Conservation (phyloP, 1,140 invertebrate species). For the Adoxophyes honmai region DNA sequence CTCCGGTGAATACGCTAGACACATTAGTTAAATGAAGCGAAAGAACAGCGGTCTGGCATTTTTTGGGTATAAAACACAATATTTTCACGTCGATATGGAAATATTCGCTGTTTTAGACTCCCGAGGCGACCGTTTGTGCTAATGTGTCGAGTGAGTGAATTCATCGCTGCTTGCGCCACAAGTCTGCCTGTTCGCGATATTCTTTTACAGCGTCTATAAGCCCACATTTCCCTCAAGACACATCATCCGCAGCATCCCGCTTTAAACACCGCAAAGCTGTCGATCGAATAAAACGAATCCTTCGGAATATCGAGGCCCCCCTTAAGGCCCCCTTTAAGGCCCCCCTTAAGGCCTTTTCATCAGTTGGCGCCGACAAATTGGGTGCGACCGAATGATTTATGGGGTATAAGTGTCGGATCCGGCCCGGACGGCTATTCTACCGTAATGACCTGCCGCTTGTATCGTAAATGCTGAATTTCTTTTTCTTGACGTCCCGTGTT, state of each 20-base stretch:
- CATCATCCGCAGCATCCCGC: neutral
- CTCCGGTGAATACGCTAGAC: too few relatives aligned
- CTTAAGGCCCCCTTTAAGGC: slow-evolving; percentile 24
- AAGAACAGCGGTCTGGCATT: too few relatives aligned
- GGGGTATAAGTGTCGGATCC: slow-evolving; percentile 21
- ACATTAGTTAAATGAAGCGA: too few relatives aligned
- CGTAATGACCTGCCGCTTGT: neutral
- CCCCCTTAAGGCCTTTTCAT: slow-evolving; percentile 31
- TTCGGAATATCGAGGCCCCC: slow-evolving; percentile 26
- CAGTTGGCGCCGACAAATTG: slow-evolving; percentile 36
- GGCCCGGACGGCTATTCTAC: neutral
- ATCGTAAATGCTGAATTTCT: neutral
- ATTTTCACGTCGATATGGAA: too few relatives aligned
- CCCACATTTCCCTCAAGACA: too few relatives aligned
- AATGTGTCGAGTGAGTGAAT: too few relatives aligned
- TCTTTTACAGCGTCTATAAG: too few relatives aligned
- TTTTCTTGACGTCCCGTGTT: neutral
- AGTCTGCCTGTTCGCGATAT: too few relatives aligned
- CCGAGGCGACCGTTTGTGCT: too few relatives aligned
- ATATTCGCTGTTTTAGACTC: too few relatives aligned
- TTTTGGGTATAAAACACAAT: too few relatives aligned
- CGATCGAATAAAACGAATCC: slow-evolving; percentile 21
- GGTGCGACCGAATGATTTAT: slow-evolving; percentile 39
- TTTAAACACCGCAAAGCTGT: slow-evolving; percentile 1
- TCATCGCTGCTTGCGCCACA: too few relatives aligned